Percentiles rank a stretch among this genome's conserved stretches.
phyloP scores from a whole-genome alignment of 2,888 invertebrate species.

The Tachina grossa region DNA sequence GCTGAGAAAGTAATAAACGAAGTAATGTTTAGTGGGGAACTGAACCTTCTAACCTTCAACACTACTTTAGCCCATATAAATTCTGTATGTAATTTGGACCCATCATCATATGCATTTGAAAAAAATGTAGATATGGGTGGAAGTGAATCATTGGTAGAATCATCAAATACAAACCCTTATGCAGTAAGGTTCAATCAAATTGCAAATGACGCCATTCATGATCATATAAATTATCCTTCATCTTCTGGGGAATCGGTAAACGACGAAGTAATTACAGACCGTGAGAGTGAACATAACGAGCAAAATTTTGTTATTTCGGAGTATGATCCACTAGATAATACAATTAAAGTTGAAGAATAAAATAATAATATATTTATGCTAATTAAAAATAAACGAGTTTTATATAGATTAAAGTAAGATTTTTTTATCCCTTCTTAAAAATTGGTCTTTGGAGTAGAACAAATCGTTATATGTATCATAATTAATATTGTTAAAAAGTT shows the following conservation, averaged over 20 bases:
- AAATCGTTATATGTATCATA: too few relatives aligned
- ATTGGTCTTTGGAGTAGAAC: too few relatives aligned
- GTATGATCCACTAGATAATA: slow-evolving; percentile 4
- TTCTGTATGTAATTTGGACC: not conserved
- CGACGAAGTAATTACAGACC: not conserved
- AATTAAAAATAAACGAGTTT: not conserved
- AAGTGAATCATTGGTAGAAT: not conserved
- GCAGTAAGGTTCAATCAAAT: not conserved
- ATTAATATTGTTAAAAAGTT: too few relatives aligned
- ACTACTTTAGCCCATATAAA: slow-evolving; percentile 33
- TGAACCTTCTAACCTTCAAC: slow-evolving; percentile 41
- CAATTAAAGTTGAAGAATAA: slow-evolving; percentile 12
- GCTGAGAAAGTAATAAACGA: slow-evolving; percentile 58
- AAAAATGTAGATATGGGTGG: not conserved
- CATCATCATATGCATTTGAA: not conserved
- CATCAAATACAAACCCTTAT: not conserved
- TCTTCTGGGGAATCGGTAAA: not conserved
- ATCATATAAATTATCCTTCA: not conserved
- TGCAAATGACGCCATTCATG: not conserved
- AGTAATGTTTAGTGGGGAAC: slow-evolving; percentile 48
- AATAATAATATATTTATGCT: not conserved
- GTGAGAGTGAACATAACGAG: not conserved
- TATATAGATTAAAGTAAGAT: too few relatives aligned
- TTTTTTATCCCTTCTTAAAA: too few relatives aligned
- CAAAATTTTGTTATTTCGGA: not conserved